Percentiles rank a stretch among this genome's conserved stretches.
Conservation (phyloP, 2,888 invertebrate genomes). For the Scaptomyza reducta region DNA sequence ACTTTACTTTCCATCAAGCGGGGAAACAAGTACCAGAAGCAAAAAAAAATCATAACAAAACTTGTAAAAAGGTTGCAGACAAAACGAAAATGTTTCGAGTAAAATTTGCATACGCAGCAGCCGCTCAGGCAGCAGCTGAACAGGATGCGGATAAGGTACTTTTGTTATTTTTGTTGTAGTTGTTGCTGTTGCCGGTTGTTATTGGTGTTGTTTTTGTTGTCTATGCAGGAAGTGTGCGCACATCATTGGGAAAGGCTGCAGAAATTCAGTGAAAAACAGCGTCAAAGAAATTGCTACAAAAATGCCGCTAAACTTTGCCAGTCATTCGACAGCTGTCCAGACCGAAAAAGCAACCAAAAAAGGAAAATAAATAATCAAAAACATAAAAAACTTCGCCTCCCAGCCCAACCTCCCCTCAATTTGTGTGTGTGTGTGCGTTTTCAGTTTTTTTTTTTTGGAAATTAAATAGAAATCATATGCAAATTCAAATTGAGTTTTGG, state of each 20-base stretch:
- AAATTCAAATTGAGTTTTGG: slow-evolving; percentile 70
- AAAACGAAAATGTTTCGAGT: slow-evolving; percentile 45
- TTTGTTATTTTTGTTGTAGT: slow-evolving; percentile 29
- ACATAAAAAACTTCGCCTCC: slow-evolving; percentile 12
- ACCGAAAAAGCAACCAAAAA: not conserved
- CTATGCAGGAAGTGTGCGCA: slow-evolving; percentile 76
- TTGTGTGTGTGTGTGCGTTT: slow-evolving; percentile 12
- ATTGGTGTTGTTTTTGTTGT: slow-evolving; percentile 57
- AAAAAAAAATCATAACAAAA: slow-evolving; percentile 26
- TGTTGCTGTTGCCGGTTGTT: slow-evolving; percentile 5
- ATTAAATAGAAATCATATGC: slow-evolving; percentile 79
- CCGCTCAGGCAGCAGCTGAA: slow-evolving; percentile 44
- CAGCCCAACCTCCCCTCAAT: slow-evolving; percentile 36
- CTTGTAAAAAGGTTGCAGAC: slow-evolving; percentile 72
- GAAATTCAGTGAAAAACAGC: slow-evolving; percentile 45
- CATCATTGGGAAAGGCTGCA: slow-evolving; percentile 53
- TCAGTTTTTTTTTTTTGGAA: slow-evolving; percentile 55
- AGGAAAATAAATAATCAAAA: slow-evolving; percentile 4
- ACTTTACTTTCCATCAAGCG: slow-evolving; percentile 66
- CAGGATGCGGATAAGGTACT: slow-evolving; percentile 64
- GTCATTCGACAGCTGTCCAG: slow-evolving; percentile 64
- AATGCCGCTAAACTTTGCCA: slow-evolving; percentile 64
- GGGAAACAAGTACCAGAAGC: slow-evolving; percentile 33
- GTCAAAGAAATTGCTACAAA: slow-evolving; percentile 66
- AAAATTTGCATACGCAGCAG: slow-evolving; percentile 73